These are phyloP conservation scores for Cherax destructor DNA, from an alignment of 1,140 invertebrate species.

Conservation along the genomic window DNA sequence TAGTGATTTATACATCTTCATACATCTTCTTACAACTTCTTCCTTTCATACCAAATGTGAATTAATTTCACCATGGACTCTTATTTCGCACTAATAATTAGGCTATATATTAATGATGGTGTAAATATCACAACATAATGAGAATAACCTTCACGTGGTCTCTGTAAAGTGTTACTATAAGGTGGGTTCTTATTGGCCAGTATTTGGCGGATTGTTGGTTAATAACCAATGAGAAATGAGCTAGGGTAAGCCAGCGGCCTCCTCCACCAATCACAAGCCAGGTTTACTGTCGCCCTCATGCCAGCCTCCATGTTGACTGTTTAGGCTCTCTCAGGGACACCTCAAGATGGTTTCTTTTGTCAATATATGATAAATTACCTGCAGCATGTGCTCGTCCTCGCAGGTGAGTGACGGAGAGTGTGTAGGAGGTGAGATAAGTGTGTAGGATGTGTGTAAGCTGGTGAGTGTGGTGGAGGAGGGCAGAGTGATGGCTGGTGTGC, in stretches of 20 bases:
- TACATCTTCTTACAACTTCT: too few species aligned
- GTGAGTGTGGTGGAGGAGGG: too few species aligned
- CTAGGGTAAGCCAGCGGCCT: too few species aligned
- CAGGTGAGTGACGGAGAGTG: slow-evolving; percentile 21
- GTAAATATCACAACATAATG: background rate
- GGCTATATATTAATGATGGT: too few species aligned
- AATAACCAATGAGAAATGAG: background rate
- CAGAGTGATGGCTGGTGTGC: too few species aligned
- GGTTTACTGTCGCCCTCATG: background rate
- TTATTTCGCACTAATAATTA: too few species aligned
- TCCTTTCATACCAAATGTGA: too few species aligned
- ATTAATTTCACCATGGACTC: too few species aligned
- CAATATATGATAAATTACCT: slow-evolving; percentile 30
- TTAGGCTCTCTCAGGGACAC: slow-evolving; percentile 8
- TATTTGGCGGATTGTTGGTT: slow-evolving; percentile 12
- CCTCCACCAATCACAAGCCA: background rate
- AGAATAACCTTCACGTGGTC: slow-evolving; percentile 52
- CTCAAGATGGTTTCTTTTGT: slow-evolving; percentile 24
- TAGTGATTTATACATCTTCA: too few species aligned
- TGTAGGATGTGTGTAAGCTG: too few species aligned
- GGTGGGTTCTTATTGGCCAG: background rate
- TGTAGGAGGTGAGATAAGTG: too few species aligned
- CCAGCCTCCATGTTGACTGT: slow-evolving; percentile 41
- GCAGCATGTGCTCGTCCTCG: slow-evolving; percentile 51
- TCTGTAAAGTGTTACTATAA: background rate